phyloP scores from a whole-genome alignment of 2,888 invertebrate genomes.

The Coelopa pilipes region DNA sequence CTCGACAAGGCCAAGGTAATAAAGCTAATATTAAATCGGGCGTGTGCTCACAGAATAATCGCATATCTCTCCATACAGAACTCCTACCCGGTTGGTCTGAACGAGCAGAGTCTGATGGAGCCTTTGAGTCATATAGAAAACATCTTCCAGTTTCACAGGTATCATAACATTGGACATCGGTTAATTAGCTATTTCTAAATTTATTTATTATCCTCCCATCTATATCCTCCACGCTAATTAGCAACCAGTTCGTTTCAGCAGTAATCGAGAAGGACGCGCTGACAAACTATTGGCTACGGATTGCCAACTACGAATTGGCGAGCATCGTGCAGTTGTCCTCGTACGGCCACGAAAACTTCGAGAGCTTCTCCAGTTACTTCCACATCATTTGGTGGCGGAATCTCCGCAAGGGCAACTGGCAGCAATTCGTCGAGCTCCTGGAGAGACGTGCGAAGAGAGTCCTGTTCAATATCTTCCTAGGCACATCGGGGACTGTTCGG shows the following conservation, averaged over 20 bases:
- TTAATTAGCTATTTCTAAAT: too few relatives aligned
- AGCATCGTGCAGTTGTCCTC: slow-evolving; percentile 14
- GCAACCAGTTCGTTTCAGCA: too few relatives aligned
- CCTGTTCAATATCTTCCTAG: slow-evolving; percentile 21
- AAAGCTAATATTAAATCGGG: too few relatives aligned
- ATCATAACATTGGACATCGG: neutral
- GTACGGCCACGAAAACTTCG: neutral
- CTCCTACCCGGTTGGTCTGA: too few relatives aligned
- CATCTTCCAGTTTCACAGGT: slow-evolving; percentile 18
- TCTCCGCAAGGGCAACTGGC: slow-evolving; percentile 28
- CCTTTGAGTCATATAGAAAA: slow-evolving; percentile 2
- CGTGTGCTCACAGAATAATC: too few relatives aligned
- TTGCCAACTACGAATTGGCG: slow-evolving; percentile 24
- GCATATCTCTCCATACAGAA: too few relatives aligned
- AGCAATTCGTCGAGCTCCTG: slow-evolving; percentile 15
- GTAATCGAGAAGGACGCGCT: neutral
- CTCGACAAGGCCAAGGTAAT: too few relatives aligned
- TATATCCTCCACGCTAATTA: neutral
- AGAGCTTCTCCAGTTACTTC: neutral
- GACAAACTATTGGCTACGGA: slow-evolving; percentile 30
- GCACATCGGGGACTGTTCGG: slow-evolving; percentile 14
- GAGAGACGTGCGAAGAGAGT: slow-evolving; percentile 16
- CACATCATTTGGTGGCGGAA: slow-evolving; percentile 34
- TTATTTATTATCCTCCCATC: too few relatives aligned
- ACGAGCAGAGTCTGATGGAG: too few relatives aligned